phyloP scores from a whole-genome alignment of 1,140 invertebrate species.

The Drosophila arizonae region DNA sequence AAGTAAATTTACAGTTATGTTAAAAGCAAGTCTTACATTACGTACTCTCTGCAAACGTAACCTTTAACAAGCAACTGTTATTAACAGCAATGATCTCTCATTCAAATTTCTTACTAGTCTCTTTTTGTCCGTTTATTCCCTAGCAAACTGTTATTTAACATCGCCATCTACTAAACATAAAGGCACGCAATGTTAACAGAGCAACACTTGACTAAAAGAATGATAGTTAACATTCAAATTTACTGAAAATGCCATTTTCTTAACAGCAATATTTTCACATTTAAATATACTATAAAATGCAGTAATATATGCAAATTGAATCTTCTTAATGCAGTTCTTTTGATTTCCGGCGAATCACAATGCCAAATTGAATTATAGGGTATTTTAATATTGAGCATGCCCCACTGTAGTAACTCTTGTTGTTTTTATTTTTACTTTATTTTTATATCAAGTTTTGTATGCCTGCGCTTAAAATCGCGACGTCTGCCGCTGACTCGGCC shows the following conservation, averaged over 20 bases:
- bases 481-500: constrained; percentile 51
- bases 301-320: background rate
- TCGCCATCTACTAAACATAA: background rate
- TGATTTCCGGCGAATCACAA: background rate
- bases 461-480: constrained; percentile 68
- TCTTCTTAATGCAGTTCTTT: background rate
- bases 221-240: too few species aligned
- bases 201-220: background rate
- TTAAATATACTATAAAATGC: background rate
- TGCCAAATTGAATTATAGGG: background rate
- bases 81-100: background rate
- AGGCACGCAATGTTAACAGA: background rate
- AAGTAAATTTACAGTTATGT: too few species aligned
- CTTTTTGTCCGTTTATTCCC: too few species aligned
- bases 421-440: constrained; percentile 52
- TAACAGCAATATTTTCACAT: background rate
- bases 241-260: background rate
- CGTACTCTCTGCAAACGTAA: too few species aligned
- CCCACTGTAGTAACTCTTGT: constrained; percentile 16
- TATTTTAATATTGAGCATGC: constrained; percentile 29
- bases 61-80: too few species aligned
- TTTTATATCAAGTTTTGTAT: constrained; percentile 74
- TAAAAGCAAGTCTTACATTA: too few species aligned
- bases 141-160: too few species aligned
- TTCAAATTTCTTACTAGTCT: too few species aligned